A percentile compares a stretch with the other conserved stretches of the same genome.
Conservation (phyloP, 2,113 vertebrate genomes). For the Python bivittatus region DNA sequence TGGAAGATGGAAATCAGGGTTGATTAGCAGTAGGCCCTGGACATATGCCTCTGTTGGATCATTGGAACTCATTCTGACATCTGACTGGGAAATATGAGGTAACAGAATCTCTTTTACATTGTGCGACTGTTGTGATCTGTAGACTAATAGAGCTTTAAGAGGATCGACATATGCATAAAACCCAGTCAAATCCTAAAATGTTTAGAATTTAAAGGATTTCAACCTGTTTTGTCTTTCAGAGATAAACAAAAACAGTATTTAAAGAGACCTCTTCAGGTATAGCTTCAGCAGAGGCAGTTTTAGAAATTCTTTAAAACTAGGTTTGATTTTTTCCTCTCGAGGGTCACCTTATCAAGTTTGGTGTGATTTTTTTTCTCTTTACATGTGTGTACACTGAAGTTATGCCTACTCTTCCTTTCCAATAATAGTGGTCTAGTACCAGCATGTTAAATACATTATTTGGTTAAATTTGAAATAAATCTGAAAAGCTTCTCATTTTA, state of each 20-base stretch:
- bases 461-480: not conserved
- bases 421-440: not conserved
- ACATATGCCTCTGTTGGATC: not conserved
- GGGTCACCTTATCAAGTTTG: not conserved
- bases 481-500: not conserved
- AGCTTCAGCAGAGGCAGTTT: not conserved
- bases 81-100: not conserved
- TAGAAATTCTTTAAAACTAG: not conserved
- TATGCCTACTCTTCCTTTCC: not conserved
- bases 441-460: not conserved
- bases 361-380: not conserved
- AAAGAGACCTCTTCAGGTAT: not conserved
- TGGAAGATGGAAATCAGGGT: not conserved
- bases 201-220: not conserved
- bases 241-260: not conserved
- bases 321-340: not conserved
- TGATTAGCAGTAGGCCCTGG: not conserved
- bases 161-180: not conserved
- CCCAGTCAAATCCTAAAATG: not conserved
- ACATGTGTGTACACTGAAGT: not conserved
- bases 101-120: not conserved
- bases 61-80: not conserved
- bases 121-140: not conserved
- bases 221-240: not conserved
- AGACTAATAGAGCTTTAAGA: not conserved